Conservation (phyloP, 2,113 vertebrate species). For the Rhynchomys soricoides region DNA sequence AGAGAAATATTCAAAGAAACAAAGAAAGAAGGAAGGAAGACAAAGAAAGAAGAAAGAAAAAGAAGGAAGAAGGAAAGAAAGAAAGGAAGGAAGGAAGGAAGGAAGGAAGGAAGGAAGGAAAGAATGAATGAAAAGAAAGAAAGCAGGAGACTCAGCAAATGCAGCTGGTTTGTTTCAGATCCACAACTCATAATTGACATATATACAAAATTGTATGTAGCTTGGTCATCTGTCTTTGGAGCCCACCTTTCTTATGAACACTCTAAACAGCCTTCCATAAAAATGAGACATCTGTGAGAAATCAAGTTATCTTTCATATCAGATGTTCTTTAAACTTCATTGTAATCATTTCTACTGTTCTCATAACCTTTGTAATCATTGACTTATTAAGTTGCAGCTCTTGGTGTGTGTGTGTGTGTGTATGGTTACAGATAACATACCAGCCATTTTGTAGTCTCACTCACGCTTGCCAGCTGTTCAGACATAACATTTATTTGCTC, state of each 20-base stretch:
- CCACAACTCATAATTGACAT: background rate
- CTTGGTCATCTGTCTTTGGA: background rate
- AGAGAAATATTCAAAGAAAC: no score
- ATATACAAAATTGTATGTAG: conserved; percentile 6
- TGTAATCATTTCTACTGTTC: conserved; percentile 77
- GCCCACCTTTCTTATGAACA: background rate
- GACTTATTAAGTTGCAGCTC: conserved; percentile 76
- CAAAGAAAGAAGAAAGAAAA: background rate
- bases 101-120: no score
- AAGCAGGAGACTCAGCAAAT: background rate
- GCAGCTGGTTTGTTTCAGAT: background rate
- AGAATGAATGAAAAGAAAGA: background rate
- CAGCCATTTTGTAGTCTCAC: conserved; percentile 33
- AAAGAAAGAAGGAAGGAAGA: background rate
- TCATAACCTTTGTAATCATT: conserved; percentile 81
- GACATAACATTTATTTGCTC: conserved; percentile 72
- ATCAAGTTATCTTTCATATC: conserved; percentile 68
- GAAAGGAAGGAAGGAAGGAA: background rate
- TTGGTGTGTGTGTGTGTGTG: conserved; percentile 54
- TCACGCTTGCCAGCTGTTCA: conserved; percentile 74
- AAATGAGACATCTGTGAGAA: conserved; percentile 54
- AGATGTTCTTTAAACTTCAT: conserved; percentile 74
- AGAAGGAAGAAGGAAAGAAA: background rate
- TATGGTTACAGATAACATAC: conserved; percentile 70
- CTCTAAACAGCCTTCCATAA: conserved; percentile 31